Percentiles rank a stretch among this genome's conserved stretches.
phyloP scores from a whole-genome alignment of 2,888 invertebrate species.

The Criorhina ranunculi region DNA sequence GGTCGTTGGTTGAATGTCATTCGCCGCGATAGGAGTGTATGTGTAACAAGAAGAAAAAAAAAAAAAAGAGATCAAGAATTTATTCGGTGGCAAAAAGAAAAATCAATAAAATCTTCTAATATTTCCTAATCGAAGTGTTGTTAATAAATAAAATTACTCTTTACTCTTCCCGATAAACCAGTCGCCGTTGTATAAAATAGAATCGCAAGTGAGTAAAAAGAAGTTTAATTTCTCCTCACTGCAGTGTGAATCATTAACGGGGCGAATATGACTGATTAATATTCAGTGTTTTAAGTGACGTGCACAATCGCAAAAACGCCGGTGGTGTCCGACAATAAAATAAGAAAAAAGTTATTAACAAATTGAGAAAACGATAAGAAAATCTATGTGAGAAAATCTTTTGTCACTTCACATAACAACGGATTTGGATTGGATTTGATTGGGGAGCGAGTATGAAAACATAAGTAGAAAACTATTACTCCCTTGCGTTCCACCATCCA shows the following conservation, averaged over 20 bases:
- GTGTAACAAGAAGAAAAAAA: constrained; percentile 58
- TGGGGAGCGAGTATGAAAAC: constrained; percentile 13
- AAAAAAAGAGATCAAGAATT: constrained; percentile 41
- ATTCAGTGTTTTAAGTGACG: constrained; percentile 68
- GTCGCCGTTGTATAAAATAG: constrained; percentile 52
- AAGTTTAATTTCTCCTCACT: constrained; percentile 65
- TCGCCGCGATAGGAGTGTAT: constrained; percentile 72
- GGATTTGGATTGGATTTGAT: constrained; percentile 36
- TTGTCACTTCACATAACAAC: constrained; percentile 26
- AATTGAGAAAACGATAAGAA: constrained; percentile 7
- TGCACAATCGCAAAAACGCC: constrained; percentile 72
- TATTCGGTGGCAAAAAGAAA: constrained; percentile 68
- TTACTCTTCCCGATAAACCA: constrained; percentile 2
- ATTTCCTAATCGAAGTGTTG: constrained; percentile 53
- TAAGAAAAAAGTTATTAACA: constrained; percentile 5
- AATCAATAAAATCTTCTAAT: constrained; percentile 69
- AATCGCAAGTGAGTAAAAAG: constrained; percentile 70
- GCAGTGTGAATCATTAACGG: constrained; percentile 69
- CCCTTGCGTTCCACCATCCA: constrained; percentile 38
- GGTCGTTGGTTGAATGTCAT: constrained; percentile 70
- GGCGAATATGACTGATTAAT: constrained; percentile 64
- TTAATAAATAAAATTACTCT: constrained; percentile 31
- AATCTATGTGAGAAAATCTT: constrained; percentile 16
- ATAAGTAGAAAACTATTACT: constrained; percentile 38
- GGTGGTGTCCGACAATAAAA: constrained; percentile 47